A percentile compares a stretch with the other conserved stretches of the same genome.
Conservation (phyloP, 2,888 invertebrate genomes). For the Microctonus hyperodae region DNA sequence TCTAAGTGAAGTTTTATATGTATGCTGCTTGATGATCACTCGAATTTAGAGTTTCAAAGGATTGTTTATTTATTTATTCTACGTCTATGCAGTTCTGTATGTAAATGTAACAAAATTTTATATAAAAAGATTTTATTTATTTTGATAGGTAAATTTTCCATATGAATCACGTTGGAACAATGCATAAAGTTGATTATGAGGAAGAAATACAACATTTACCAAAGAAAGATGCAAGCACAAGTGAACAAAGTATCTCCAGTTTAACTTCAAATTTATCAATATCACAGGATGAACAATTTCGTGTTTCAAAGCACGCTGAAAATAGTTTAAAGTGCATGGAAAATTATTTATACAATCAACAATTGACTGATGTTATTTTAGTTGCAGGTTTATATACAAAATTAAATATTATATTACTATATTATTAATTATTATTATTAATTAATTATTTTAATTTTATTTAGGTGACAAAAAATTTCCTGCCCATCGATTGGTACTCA, state of each 20-base stretch:
- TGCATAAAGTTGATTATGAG: slow-evolving; percentile 16
- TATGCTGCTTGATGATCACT: no score
- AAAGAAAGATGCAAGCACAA: slow-evolving; percentile 52
- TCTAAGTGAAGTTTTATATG: no score
- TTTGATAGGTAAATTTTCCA: neutral
- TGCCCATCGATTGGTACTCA: slow-evolving; percentile 87
- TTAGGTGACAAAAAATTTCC: slow-evolving; percentile 69
- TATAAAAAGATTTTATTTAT: neutral
- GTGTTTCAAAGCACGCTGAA: slow-evolving; percentile 82
- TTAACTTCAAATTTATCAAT: slow-evolving; percentile 57
- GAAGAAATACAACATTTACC: slow-evolving; percentile 37
- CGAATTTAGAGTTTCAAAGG: no score
- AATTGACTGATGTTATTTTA: slow-evolving; percentile 87
- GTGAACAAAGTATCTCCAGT: slow-evolving; percentile 58
- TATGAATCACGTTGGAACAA: neutral
- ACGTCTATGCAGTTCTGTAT: no score
- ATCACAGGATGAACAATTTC: slow-evolving; percentile 81
- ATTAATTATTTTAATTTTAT: slow-evolving; percentile 29
- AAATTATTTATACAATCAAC: slow-evolving; percentile 79
- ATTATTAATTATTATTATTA: neutral
- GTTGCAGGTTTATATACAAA: slow-evolving; percentile 83
- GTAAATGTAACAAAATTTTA: neutral
- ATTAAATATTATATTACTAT: no score
- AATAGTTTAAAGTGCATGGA: slow-evolving; percentile 83
- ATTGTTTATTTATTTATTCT: no score